phyloP scores from a whole-genome alignment of 2,113 vertebrate species.

The Strix uralensis region DNA sequence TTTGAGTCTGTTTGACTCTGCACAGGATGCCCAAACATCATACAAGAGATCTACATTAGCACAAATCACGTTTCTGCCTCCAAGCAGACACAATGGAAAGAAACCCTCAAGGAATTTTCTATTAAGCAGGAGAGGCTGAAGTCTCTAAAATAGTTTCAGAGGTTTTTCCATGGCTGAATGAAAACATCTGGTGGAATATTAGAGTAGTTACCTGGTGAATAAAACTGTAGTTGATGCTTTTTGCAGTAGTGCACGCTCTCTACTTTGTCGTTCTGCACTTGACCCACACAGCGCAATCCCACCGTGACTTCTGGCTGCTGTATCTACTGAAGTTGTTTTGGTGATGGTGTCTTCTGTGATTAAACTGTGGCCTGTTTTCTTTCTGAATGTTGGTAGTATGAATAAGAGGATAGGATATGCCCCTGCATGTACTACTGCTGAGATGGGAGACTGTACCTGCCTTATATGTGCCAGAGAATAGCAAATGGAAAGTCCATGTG shows the following conservation, averaged over 20 bases:
- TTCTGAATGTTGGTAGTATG: background rate
- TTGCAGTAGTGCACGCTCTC: accelerated
- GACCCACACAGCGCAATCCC: accelerated
- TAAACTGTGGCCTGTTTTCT: background rate
- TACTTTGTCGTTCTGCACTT: accelerated
- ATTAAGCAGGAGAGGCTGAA: background rate
- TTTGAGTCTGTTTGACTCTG: background rate
- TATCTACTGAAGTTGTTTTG: background rate
- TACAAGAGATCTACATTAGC: background rate
- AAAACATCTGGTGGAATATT: background rate
- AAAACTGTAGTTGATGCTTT: background rate
- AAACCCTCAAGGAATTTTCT: background rate
- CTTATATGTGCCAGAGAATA: background rate
- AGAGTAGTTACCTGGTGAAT: background rate
- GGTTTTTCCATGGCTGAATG: background rate
- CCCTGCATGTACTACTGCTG: background rate
- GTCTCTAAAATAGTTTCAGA: background rate
- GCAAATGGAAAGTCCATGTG: background rate
- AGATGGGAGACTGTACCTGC: background rate
- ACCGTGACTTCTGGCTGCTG: background rate
- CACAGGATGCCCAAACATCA: background rate
- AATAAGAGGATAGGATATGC: background rate
- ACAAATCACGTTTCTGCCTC: background rate
- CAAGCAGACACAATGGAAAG: background rate
- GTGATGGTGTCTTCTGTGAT: background rate